Evolutionary conservation across 2,113 vertebrate species (phyloP).

Genomic region (Ahaetulla prasina): DNA sequence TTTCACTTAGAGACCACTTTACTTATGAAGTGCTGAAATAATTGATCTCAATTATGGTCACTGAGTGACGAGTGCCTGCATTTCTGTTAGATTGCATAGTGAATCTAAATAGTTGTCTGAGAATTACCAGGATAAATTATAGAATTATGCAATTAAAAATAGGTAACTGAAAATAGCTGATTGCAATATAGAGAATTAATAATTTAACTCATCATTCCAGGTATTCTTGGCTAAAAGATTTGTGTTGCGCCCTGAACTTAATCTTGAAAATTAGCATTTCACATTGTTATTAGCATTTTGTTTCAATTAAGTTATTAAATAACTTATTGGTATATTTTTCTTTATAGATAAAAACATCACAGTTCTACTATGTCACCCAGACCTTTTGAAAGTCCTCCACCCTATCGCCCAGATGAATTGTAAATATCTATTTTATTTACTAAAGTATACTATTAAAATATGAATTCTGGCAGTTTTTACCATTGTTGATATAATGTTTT

Average conservation of each 20-base stretch:
- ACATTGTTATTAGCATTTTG: neutral
- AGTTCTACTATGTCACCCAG: conserved; percentile 68
- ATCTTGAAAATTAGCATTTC: neutral
- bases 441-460: conserved; percentile 17
- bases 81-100: neutral
- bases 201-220: neutral
- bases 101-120: neutral
- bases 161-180: neutral
- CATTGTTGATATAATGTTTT: neutral
- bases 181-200: neutral
- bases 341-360: neutral
- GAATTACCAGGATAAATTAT: neutral
- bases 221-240: neutral
- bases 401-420: conserved; percentile 80
- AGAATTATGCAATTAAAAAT: neutral
- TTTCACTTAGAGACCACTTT: neutral
- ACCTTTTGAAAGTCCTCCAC: conserved; percentile 80
- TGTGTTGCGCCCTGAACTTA: neutral
- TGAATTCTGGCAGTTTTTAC: neutral
- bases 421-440: conserved; percentile 65
- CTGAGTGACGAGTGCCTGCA: neutral
- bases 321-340: neutral
- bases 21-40: neutral
- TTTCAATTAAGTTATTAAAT: neutral
- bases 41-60: neutral